Conservation (phyloP, 92 coral and sea anemone genomes). For the Actinostola sp. region DNA sequence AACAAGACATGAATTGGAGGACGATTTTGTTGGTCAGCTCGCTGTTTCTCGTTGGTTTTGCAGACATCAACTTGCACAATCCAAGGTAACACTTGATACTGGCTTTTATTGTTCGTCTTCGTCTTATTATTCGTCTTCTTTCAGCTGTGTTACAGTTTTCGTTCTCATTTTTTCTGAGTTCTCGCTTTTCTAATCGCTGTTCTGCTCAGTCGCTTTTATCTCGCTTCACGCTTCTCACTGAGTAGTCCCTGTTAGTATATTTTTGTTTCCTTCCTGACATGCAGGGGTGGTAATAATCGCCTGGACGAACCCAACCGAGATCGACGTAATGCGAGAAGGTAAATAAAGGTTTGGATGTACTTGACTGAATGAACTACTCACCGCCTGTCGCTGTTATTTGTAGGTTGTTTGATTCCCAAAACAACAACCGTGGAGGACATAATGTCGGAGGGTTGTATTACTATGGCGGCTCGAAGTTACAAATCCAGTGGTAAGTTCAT, state of each 20-base stretch:
- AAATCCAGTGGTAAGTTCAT: slow-evolving; percentile 46
- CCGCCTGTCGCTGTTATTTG: too few species aligned
- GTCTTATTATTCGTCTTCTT: neutral
- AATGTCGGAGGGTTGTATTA: slow-evolving; percentile 33
- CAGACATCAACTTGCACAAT: slow-evolving; percentile 49
- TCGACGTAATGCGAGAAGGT: slow-evolving; percentile 45
- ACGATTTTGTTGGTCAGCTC: neutral
- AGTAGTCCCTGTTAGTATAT: too few species aligned
- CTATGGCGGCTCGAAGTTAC: slow-evolving; percentile 25
- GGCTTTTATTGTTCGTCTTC: neutral
- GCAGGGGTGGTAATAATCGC: slow-evolving; percentile 74
- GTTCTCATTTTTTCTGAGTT: too few species aligned
- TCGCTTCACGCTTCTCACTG: too few species aligned
- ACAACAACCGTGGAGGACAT: slow-evolving; percentile 45
- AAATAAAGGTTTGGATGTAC: neutral
- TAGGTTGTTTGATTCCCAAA: slow-evolving; percentile 45
- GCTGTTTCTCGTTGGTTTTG: slow-evolving; percentile 17
- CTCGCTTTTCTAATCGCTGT: too few species aligned
- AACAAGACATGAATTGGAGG: neutral
- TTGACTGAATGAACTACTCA: too few species aligned
- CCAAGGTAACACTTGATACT: slow-evolving; percentile 23
- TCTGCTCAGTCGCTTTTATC: too few species aligned
- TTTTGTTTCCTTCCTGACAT: too few species aligned
- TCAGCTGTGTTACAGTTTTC: too few species aligned
- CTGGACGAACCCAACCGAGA: slow-evolving; percentile 32